Base-by-base conservation (phyloP, 2,113 vertebrate species). In the Neomonachus schauinslandi region DNA sequence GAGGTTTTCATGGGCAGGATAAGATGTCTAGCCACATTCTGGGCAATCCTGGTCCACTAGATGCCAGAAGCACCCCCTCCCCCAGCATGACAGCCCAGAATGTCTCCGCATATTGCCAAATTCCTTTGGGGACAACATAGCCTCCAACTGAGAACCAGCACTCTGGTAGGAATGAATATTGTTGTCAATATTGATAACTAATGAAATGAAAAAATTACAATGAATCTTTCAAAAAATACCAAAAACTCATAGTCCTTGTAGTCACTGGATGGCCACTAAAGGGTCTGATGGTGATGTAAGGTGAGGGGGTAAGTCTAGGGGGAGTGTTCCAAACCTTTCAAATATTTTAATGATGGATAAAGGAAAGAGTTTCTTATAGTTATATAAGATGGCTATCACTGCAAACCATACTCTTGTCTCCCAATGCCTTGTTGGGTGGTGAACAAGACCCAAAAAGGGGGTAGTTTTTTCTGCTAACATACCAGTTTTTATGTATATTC, bases 111-210 rank as follows among this genome's bases (percentile, higher is more conserved):
- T 76, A 65, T 53, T 55, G 9, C 7, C 33, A 36, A 14, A 21
- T 33, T 46, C 53, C 31, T 15, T 13, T 12, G 36, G 67, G 79
- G 33, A n/a, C 8, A 51, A 81, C 63, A 53, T 14, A 72, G 22
- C 0, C 10, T 21, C 22, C 55, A 49, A 21, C 1, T 83, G 39
- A 95, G 71, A 61, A 24, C 61, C 12, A 26, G 2, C 10, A 11
- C 18, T 89, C 7, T 61, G 65, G 61, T 72, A 69, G 55, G 11
- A 71, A 95, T 53, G 33, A 83, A 79, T 13, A 19, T 11, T 57
- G 88, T 76, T 77, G 9, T 89, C 80, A 42, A 71, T 71, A 55
- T 82, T 92, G 92, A 85, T 91, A 84, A 76, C 28, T 33, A 72
- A 91, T 65, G 59, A 72, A 57, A 36, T 42, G 0, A 80, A 55